Base-by-base conservation (phyloP, 2,797 vertebrate genomes). In the Streptopelia turtur region DNA sequence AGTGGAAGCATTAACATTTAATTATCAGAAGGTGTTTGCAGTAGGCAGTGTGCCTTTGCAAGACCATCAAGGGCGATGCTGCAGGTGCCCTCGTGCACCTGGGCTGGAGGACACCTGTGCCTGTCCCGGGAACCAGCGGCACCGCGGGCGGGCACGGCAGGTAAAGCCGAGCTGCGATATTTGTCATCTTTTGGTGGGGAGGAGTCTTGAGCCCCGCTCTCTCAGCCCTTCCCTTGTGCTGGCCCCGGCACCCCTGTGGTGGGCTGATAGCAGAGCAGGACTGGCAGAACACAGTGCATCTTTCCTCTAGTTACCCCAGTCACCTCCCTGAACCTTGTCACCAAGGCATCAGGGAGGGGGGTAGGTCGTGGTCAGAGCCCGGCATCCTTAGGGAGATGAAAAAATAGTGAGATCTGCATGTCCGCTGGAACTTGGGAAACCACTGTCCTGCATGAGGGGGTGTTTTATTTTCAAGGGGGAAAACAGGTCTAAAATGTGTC, bases 111-210 rank as follows among this genome's bases (percentile, higher is more conserved):
- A 76, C 28, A 2, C 31, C 47, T 39, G 45, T 1, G 4, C 21
- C 17, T 50, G 53, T 4, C 33, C 22, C 0, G 0, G 7, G 31
- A 69, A 47, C 64, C 3, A 4, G 0, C 1, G 1, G 6, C 43
- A 2, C 1, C 1, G 10, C 24, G 11, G 10, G 14, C 0, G 6
- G 31, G 27, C 60, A 39, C 0, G 7, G 28, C 33, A 4, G 2
- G 0, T 49, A 13, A 21, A 1, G 1, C 59, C 4, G 70, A 24
- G 35, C 70, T 35, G 4, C 43, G 3, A 1, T 11, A 1, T 68
- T 63, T 63, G 27, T 35, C 27, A 3, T 28, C 61, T 71, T 33
- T 4, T 10, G 47, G 33, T 18, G 17, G 22, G 12, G 14, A 47
- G 13, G 35, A 23, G 5, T 5, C 16, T 28, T 23, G 22, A 9